A percentile compares a stretch with the other conserved stretches of the same genome.
Conservation (phyloP, 2,888 invertebrate genomes). For the Sinotaia quadrata region DNA sequence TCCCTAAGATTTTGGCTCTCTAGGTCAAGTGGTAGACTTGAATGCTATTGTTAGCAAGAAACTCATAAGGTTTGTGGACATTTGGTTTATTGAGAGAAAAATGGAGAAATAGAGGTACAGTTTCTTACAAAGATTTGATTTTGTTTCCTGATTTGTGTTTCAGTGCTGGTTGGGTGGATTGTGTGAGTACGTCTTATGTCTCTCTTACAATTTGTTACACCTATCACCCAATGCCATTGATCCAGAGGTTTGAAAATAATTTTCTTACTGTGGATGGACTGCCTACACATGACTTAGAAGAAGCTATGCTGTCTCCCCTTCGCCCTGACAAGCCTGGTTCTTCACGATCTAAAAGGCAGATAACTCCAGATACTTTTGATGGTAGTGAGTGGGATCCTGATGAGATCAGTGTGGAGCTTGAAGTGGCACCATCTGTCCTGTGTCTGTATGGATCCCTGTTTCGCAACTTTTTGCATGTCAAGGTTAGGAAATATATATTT, state of each 20-base stretch:
- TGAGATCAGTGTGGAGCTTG: conserved; percentile 90
- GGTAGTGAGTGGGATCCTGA: conserved; percentile 89
- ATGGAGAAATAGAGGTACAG: neutral
- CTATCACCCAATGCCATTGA: conserved; percentile 92
- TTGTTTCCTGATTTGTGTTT: conserved; percentile 28
- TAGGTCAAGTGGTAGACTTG: too few species aligned
- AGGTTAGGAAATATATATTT: conserved; percentile 75
- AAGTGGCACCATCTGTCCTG: conserved; percentile 94
- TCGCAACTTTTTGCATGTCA: conserved; percentile 88
- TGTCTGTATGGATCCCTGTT: conserved; percentile 93
- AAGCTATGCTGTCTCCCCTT: conserved; percentile 91
- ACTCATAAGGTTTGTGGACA: too few species aligned
- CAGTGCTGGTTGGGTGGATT: conserved; percentile 90
- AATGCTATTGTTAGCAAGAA: too few species aligned
- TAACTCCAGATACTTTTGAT: conserved; percentile 80
- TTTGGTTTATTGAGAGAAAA: too few species aligned
- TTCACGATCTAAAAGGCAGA: conserved; percentile 20
- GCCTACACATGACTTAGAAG: conserved; percentile 91
- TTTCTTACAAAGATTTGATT: neutral
- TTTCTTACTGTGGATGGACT: conserved; percentile 31
- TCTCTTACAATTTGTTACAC: conserved; percentile 91
- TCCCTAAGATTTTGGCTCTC: too few species aligned
- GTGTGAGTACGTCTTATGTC: conserved; percentile 95
- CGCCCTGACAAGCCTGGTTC: conserved; percentile 70
- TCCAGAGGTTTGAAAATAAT: conserved; percentile 86